Percentiles rank a stretch among this genome's conserved stretches.
phyloP scores from a whole-genome alignment of 2,888 invertebrate species.

The Unio delphinus region DNA sequence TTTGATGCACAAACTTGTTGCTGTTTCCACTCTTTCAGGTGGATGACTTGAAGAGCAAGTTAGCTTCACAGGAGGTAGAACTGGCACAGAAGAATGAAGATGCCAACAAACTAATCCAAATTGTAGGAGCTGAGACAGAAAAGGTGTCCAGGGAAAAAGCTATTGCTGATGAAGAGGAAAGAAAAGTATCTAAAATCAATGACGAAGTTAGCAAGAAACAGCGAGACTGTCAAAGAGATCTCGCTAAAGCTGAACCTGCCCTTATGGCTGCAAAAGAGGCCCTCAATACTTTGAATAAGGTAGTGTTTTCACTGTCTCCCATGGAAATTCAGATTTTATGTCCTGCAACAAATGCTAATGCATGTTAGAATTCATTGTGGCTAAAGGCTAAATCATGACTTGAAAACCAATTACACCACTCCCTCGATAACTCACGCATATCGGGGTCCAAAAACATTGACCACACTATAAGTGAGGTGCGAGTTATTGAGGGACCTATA shows the following conservation, averaged over 20 bases:
- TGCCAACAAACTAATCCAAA: slow-evolving; percentile 89
- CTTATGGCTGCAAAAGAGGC: slow-evolving; percentile 93
- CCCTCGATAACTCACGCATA: no score
- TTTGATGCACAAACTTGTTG: no score
- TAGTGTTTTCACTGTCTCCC: slow-evolving; percentile 37
- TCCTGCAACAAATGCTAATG: no score
- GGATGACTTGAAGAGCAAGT: slow-evolving; percentile 89
- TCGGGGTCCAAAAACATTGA: no score
- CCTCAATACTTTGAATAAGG: slow-evolving; percentile 93
- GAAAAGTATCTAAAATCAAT: slow-evolving; percentile 91
- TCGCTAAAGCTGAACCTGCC: slow-evolving; percentile 96
- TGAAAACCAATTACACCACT: no score
- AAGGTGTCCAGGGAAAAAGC: slow-evolving; percentile 94
- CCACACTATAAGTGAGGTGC: no score
- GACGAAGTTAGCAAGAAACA: slow-evolving; percentile 90
- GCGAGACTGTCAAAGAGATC: slow-evolving; percentile 91
- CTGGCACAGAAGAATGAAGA: slow-evolving; percentile 95
- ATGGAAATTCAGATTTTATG: no score
- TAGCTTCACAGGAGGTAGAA: slow-evolving; percentile 94
- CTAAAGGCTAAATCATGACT: no score
- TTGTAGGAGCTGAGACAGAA: slow-evolving; percentile 94
- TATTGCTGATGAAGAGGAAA: slow-evolving; percentile 89
- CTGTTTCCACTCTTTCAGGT: slow-evolving; percentile 78
- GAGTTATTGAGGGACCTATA: no score
- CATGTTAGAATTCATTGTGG: no score